Conservation (phyloP, 2,888 invertebrate species). For the Phania funesta region DNA sequence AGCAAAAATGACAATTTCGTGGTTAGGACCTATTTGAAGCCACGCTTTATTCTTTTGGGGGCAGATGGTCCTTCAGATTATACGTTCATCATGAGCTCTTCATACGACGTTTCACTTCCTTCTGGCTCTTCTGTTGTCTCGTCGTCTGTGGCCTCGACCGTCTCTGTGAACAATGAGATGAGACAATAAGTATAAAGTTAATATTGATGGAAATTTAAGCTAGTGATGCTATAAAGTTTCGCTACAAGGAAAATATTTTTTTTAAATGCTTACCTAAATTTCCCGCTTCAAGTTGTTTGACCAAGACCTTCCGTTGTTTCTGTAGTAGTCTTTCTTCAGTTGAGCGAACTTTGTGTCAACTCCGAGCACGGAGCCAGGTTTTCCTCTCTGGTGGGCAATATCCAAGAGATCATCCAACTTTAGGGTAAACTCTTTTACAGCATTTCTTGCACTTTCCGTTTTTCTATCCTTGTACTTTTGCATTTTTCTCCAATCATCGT, state of each 20-base stretch:
- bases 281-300: constrained; percentile 10
- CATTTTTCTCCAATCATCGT: constrained; percentile 11
- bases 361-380: not conserved
- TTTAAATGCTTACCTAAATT: constrained; percentile 21
- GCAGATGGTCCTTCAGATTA: constrained; percentile 5
- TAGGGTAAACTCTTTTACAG: not conserved
- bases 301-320: constrained; percentile 2
- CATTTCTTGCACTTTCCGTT: too few relatives aligned
- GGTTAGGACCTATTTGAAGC: constrained; percentile 12
- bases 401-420: not conserved
- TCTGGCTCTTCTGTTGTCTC: constrained; percentile 27
- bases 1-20: too few relatives aligned
- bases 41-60: constrained; percentile 21
- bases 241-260: constrained; percentile 1
- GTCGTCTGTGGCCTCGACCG: constrained; percentile 5
- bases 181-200: too few relatives aligned
- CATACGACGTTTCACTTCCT: constrained; percentile 21
- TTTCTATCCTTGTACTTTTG: too few relatives aligned
- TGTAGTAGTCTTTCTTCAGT: not conserved
- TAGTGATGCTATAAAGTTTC: constrained; percentile 22
- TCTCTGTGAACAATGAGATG: not conserved
- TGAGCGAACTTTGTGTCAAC: not conserved
- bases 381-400: not conserved
- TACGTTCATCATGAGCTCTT: too few relatives aligned
- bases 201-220: too few relatives aligned